Evolutionary conservation across 2,113 vertebrate species (phyloP).

Genomic region (Plestiodon gilberti): DNA sequence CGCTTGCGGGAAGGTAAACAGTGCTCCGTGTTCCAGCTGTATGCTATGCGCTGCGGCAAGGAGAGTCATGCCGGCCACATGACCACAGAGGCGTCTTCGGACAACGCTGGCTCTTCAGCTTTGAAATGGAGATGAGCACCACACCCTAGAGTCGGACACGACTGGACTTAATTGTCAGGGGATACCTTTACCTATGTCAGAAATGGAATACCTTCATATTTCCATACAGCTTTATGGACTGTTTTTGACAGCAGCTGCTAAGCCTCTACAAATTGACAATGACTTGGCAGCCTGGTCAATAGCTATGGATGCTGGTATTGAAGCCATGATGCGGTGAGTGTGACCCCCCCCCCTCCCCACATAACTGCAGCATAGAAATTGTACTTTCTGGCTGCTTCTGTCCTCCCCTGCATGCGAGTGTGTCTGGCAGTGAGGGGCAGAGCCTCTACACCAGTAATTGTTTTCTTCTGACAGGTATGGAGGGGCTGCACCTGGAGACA

Average conservation of each 20-base stretch:
- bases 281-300: slow-evolving; percentile 79
- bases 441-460: background rate
- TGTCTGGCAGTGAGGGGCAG: background rate
- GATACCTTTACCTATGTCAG: no score
- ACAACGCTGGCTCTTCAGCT: no score
- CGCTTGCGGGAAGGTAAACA: no score
- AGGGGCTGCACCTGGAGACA: slow-evolving; percentile 83
- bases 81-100: no score
- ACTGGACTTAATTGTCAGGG: no score
- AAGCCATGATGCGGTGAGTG: slow-evolving; percentile 88
- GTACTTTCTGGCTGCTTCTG: no score
- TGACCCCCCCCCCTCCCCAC: rapidly evolving
- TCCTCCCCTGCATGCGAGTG: background rate
- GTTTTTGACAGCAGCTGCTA: slow-evolving; percentile 88
- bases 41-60: no score
- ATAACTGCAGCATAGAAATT: background rate
- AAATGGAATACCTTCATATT: rapidly evolving
- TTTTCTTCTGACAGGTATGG: slow-evolving; percentile 76
- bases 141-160: no score
- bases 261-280: slow-evolving; percentile 69
- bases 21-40: no score
- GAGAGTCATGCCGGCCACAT: no score
- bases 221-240: slow-evolving; percentile 87
- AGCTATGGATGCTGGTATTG: slow-evolving; percentile 88
- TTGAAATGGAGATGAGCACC: no score